Evolutionary conservation across 2,797 vertebrate genomes (phyloP), one percentile per base, ranked within the genome.

Genomic region (Manis pentadactyla): DNA sequence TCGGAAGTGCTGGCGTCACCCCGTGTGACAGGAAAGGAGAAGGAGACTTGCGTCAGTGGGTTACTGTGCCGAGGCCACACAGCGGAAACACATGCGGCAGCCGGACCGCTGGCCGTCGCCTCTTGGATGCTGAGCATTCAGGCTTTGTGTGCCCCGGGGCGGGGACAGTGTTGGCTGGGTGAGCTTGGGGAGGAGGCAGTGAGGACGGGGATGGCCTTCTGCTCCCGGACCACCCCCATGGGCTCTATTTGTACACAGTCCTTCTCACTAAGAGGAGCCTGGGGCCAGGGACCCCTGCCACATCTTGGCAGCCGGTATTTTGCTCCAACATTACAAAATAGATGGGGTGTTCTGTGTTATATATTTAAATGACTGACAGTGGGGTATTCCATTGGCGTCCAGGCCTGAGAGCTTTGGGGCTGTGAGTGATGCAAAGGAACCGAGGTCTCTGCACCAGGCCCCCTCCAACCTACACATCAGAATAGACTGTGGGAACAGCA

Each of bases 31-130:
- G 68, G 86, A 46, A 37, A 53, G 51, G 84, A 53, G 39, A 17
- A 0, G 1, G 49, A 25, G 15, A 14, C 63, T 64, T 7, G 0
- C 21, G 21, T 7, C 27, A 17, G 46, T 5, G n/a, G 1, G 23
- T 39, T 18, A 11, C 21, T 68, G 21, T 73, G 59, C 57, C 0
- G 1, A 34, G 55, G 27, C 81, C n/a, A 23, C 57, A 25, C 27
- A 18, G 66, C 68, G 23, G 6, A 39, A n/a, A 27, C 4, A 3
- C 46, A 46, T 2, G 11, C 2, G 27, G 79, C 57, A 7, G 74
- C 29, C 42, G 73, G 69, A 53, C 34, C 51, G 15, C 23, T 6
- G 6, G 69, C 66, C 4, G 1, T 29, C 27, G 78, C 61, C 39
- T 71, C 37, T 21, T 29, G 10, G 87, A 17, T 71, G 7, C 49